phyloP scores from a whole-genome alignment of 2,113 vertebrate genomes.

The Oreochromis tanganicae region DNA sequence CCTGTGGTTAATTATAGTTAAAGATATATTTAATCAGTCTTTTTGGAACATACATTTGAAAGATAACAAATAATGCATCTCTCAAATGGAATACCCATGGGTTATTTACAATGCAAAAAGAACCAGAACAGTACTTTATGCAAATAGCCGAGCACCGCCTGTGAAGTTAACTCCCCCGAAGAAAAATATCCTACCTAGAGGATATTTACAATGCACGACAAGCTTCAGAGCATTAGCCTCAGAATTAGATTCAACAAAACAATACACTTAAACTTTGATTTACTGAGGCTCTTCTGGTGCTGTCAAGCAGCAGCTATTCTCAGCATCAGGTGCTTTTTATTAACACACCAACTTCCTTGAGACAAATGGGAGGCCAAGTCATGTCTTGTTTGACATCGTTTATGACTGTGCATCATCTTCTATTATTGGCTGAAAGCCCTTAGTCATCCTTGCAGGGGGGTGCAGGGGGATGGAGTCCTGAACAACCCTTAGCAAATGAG shows the following conservation, averaged over 20 bases:
- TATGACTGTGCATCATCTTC: constrained; percentile 59
- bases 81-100: neutral
- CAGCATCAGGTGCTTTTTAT: constrained; percentile 40
- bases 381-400: constrained; percentile 31
- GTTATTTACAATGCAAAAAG: constrained; percentile 41
- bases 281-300: neutral
- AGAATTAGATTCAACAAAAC: neutral
- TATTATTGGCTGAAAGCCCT: constrained; percentile 48
- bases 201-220: neutral
- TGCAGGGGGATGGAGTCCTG: neutral
- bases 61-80: neutral
- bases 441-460: constrained; percentile 58
- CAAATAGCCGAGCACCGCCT: neutral
- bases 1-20: neutral
- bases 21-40: neutral
- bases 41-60: neutral
- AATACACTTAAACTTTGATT: neutral
- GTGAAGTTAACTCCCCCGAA: neutral
- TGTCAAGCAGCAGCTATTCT: neutral
- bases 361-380: constrained; percentile 41
- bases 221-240: neutral
- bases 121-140: constrained; percentile 3
- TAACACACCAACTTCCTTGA: constrained; percentile 11
- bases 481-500: constrained; percentile 61
- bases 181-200: neutral